These are phyloP conservation scores for pig (Sus scrofa) DNA, from an alignment of 2,113 vertebrate genomes.

Conservation along the genomic window DNA sequence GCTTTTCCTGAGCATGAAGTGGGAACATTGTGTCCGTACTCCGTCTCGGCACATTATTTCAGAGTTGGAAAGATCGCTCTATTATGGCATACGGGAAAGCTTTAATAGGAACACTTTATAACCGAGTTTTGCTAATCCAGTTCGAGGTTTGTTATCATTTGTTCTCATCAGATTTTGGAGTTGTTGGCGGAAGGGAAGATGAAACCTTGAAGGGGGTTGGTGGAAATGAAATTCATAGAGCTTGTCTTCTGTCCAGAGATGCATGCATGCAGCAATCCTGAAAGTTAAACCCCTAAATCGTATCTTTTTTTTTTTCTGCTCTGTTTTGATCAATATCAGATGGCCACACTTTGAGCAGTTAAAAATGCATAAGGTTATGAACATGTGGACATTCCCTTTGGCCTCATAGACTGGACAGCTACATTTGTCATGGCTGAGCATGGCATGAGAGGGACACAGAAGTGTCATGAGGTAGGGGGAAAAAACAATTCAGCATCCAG, in stretches of 20 bases:
- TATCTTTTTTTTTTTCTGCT: neutral
- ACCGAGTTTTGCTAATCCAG: neutral
- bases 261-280: neutral
- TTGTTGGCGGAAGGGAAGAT: neutral
- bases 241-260: neutral
- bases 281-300: neutral
- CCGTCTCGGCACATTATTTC: neutral
- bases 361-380: neutral
- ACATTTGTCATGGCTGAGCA: neutral
- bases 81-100: neutral
- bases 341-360: neutral
- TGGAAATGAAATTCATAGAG: neutral
- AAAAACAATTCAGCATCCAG: neutral
- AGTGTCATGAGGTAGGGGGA: neutral
- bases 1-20: neutral
- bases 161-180: neutral
- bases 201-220: neutral
- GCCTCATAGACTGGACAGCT: neutral
- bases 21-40: neutral
- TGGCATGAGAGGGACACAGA: neutral
- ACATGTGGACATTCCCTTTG: neutral
- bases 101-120: neutral
- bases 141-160: neutral
- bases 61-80: neutral
- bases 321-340: neutral